A percentile compares a stretch with the other conserved stretches of the same genome.
Conservation (phyloP, 2,888 invertebrate genomes). For the Malachius bipustulatus region DNA sequence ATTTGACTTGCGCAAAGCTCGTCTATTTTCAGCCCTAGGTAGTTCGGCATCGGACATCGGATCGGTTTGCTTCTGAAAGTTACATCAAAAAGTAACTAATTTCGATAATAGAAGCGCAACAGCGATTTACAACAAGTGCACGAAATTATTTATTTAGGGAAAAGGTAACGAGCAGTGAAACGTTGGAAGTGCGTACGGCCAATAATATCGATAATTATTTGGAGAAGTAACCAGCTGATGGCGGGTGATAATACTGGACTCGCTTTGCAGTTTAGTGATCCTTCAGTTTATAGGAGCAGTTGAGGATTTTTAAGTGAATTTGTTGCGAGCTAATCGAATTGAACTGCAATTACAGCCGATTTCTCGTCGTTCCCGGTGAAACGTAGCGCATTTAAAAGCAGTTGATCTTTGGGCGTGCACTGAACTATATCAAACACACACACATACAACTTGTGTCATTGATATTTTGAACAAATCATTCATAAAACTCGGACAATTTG, state of each 20-base stretch:
- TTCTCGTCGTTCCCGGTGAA: conserved; percentile 3
- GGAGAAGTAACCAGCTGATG: conserved; percentile 39
- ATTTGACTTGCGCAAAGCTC: conserved; percentile 35
- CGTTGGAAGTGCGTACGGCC: no score
- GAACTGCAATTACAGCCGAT: not conserved
- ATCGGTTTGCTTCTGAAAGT: conserved; percentile 50
- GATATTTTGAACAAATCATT: conserved; percentile 33
- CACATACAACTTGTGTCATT: conserved; percentile 33
- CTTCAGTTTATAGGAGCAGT: conserved; percentile 23
- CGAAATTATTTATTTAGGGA: no score
- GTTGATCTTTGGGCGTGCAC: conserved; percentile 35
- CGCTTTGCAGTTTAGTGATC: conserved; percentile 33
- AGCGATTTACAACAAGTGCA: no score
- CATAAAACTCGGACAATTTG: conserved; percentile 25
- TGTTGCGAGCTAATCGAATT: conserved; percentile 8
- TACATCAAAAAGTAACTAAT: conserved; percentile 39
- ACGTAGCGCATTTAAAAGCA: conserved; percentile 11
- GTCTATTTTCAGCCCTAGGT: conserved; percentile 62
- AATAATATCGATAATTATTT: conserved; percentile 44
- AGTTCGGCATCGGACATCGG: conserved; percentile 57
- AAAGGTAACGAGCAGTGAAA: no score
- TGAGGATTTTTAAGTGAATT: conserved; percentile 23
- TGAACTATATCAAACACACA: conserved; percentile 19
- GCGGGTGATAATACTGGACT: conserved; percentile 38
- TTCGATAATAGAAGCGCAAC: not conserved